A percentile compares a stretch with the other conserved stretches of the same genome.
Conservation (phyloP, 2,797 vertebrate genomes). For the Carcharodon carcharias region DNA sequence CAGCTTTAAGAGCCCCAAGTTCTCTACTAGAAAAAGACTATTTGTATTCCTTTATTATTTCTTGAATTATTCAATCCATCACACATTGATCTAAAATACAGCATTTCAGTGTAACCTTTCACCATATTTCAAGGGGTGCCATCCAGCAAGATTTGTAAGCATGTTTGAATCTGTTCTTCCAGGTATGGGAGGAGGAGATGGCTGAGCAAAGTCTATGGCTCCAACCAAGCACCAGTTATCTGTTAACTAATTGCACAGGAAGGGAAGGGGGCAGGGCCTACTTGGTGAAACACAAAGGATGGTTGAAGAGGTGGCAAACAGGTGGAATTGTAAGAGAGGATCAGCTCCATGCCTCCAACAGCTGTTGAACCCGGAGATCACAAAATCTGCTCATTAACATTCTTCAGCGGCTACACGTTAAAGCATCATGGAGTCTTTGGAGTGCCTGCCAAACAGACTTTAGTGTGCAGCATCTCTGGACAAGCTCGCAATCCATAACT, state of each 20-base stretch:
- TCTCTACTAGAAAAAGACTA: too few species aligned
- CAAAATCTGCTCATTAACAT: not conserved
- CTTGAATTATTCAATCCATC: not conserved
- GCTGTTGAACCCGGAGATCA: not conserved
- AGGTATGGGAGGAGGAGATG: not conserved
- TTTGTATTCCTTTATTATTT: not conserved
- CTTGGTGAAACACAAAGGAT: not conserved
- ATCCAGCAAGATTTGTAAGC: not conserved
- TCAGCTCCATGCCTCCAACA: not conserved
- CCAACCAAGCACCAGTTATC: not conserved
- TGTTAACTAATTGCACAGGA: not conserved
- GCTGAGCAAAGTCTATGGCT: not conserved
- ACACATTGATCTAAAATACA: not conserved
- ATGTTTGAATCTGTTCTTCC: not conserved
- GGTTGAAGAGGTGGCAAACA: not conserved
- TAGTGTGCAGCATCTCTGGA: not conserved
- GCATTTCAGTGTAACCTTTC: not conserved
- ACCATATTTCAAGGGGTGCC: not conserved
- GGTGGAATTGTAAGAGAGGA: not conserved
- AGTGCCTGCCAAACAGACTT: not conserved
- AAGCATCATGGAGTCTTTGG: not conserved
- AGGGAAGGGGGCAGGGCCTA: too few species aligned
- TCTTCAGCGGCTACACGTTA: not conserved
- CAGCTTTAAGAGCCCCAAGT: too few species aligned
- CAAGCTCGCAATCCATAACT: not conserved